Evolutionary conservation across 2,797 vertebrate species (phyloP), one percentile per base, ranked within the genome.

Genomic region (Atherinosoma microstoma): DNA sequence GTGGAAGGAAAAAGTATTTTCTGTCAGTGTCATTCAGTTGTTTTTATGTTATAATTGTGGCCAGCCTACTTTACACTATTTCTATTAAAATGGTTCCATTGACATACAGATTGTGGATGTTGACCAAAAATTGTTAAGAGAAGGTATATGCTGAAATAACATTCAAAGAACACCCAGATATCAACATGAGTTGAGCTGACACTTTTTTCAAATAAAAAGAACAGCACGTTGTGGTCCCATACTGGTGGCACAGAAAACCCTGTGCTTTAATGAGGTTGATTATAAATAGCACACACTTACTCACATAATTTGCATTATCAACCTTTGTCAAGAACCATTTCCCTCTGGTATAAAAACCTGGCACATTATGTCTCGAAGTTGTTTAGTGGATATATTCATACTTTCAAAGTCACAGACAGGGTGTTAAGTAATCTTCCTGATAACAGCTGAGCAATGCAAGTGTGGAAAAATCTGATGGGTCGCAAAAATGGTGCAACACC

Each of bases 401-500:
- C 7, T 56, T 11, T 32, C 8, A 64, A 42, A 16, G 51, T 54
- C 32, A 56, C 15, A 56, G 15, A 20, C 15, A 68, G 0, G 16
- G 18, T 24, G 11, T 15, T 47, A 9, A 6, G 49, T 35, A 29
- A 18, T 30, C 29, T n/a, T n/a, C 0, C 12, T 51, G 54, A 51
- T n/a, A 27, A 62, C 65, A 32, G 12, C 45, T 1, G 15, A 22
- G 45, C 53, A 40, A 8, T 73, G 38, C 6, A 22, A 58, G 20
- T 16, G 63, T 59, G 58, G 13, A 3, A 9, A 58, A 67, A 53
- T 22, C 10, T 10, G 18, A 34, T 1, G 2, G 34, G 42, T 36
- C 30, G 75, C 24, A 62, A 7, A 64, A 36, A 51, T 45, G 24
- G 4, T 72, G 62, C 9, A 69, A 68, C 49, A 73, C 29, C 51